Percentiles rank a stretch among this genome's conserved stretches.
Evolutionary conservation across 2,888 invertebrate genomes (phyloP).

Genomic region (Celastrina argiolus): DNA sequence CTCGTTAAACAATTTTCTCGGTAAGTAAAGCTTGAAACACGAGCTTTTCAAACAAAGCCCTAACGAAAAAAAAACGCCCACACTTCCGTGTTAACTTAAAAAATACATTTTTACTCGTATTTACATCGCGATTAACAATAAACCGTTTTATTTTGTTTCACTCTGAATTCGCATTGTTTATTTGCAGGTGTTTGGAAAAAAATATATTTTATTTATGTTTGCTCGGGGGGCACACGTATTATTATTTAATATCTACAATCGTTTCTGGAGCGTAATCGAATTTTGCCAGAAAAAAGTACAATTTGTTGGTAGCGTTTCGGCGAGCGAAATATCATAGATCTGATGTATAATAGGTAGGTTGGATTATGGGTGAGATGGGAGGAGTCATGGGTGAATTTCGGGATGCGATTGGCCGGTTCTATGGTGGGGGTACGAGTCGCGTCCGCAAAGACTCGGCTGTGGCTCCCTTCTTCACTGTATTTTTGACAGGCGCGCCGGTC

Average conservation of each 20-base stretch:
- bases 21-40: background rate
- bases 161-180: no score
- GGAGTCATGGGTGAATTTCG: constrained; percentile 43
- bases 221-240: background rate
- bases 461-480: constrained; percentile 47
- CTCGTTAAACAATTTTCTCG: background rate
- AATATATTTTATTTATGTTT: background rate
- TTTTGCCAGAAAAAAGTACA: constrained; percentile 57
- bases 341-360: constrained; percentile 65
- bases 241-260: background rate
- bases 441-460: constrained; percentile 37
- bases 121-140: background rate
- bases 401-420: constrained; percentile 49
- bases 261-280: constrained; percentile 23
- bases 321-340: constrained; percentile 59
- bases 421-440: constrained; percentile 43
- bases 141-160: constrained; percentile 17
- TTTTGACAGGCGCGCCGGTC: constrained; percentile 46
- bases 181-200: no score
- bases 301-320: constrained; percentile 55
- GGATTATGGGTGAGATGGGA: constrained; percentile 51
- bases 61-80: background rate
- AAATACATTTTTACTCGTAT: background rate
- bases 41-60: background rate
- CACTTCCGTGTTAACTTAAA: background rate